phyloP scores from a whole-genome alignment of 1,140 invertebrate genomes.

The Armadillidium nasatum region DNA sequence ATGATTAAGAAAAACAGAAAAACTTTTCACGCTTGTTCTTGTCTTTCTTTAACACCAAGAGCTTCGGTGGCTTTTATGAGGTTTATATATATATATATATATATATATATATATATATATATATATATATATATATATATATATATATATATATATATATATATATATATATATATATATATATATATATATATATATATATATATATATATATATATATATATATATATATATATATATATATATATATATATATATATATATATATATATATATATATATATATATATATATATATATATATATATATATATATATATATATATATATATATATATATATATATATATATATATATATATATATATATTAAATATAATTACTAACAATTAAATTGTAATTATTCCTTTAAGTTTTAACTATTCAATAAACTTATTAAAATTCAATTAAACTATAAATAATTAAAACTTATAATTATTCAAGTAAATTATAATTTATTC shows the following conservation, averaged over 20 bases:
- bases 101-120: conserved; percentile 19
- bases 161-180: background rate
- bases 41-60: conserved; percentile 51
- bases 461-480: too few relatives aligned
- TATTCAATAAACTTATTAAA: too few relatives aligned
- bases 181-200: conserved; percentile 13
- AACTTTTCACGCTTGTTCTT: conserved; percentile 57
- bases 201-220: conserved; percentile 12
- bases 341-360: conserved; percentile 11
- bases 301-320: conserved; percentile 19
- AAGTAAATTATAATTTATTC: too few relatives aligned
- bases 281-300: conserved; percentile 16
- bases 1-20: conserved; percentile 44
- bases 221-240: conserved; percentile 16
- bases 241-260: background rate
- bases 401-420: too few relatives aligned
- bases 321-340: conserved; percentile 20
- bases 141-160: conserved; percentile 20
- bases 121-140: conserved; percentile 17
- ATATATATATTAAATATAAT: too few relatives aligned
- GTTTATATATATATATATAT: background rate
- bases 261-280: background rate
- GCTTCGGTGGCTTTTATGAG: background rate
- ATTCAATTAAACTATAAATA: too few relatives aligned
- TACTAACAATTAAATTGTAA: too few relatives aligned